A percentile compares a stretch with the other conserved stretches of the same genome.
phyloP scores from a whole-genome alignment of 2,113 vertebrate genomes.

The Phaethon lepturus region DNA sequence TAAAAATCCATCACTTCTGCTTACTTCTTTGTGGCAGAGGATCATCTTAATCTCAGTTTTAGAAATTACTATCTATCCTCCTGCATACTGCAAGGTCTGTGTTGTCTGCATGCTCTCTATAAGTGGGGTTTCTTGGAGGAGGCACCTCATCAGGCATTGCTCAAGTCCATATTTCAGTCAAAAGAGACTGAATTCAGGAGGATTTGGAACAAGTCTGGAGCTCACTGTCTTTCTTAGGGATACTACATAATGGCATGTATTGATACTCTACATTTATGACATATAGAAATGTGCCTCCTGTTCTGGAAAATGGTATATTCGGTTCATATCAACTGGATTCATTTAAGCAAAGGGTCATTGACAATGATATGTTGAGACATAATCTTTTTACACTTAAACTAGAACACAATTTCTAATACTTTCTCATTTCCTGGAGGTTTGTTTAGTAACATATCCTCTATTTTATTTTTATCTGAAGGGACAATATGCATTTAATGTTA shows the following conservation, averaged over 20 bases:
- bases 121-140: neutral
- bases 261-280: neutral
- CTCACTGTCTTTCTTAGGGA: neutral
- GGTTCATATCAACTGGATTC: neutral
- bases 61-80: neutral
- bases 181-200: neutral
- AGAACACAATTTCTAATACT: neutral
- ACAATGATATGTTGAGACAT: neutral
- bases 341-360: neutral
- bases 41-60: neutral
- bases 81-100: neutral
- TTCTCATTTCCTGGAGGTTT: neutral
- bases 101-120: neutral
- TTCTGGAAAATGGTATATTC: neutral
- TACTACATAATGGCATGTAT: neutral
- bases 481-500: neutral
- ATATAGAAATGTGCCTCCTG: neutral
- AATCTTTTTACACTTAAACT: neutral
- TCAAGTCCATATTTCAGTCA: neutral
- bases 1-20: neutral
- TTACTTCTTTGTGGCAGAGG: neutral
- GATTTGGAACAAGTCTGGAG: neutral
- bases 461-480: neutral
- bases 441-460: neutral
- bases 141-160: neutral